Percentiles rank a stretch among this genome's conserved stretches.
Evolutionary conservation across 2,888 invertebrate genomes (phyloP).

Genomic region (Diarsia mendica): DNA sequence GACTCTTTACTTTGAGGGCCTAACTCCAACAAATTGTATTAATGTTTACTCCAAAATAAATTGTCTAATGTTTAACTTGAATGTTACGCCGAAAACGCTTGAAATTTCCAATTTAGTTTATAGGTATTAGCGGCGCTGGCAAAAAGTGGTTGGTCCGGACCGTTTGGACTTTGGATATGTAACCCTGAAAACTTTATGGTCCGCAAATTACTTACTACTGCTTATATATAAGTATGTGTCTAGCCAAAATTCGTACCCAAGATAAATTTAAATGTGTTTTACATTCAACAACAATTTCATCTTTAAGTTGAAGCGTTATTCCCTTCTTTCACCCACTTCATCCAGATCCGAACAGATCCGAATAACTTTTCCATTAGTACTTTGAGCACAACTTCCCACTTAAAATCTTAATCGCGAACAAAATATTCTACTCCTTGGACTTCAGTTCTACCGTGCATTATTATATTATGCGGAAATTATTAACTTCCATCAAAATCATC

Average conservation of each 20-base stretch:
- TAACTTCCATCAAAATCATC: conserved; percentile 71
- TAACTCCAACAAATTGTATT: conserved; percentile 50
- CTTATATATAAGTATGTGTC: conserved; percentile 37
- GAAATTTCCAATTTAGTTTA: conserved; percentile 29
- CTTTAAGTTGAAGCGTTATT: conserved; percentile 74
- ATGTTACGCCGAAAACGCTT: conserved; percentile 36
- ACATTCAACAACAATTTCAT: conserved; percentile 75
- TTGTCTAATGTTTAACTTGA: conserved; percentile 45
- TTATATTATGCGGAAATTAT: conserved; percentile 74
- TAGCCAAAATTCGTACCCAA: conserved; percentile 46
- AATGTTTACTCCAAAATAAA: conserved; percentile 55
- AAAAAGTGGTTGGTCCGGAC: conserved; percentile 24
- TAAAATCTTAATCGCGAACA: conserved; percentile 82
- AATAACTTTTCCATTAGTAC: conserved; percentile 83
- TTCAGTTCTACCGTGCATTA: conserved; percentile 68
- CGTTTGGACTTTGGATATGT: conserved; percentile 19
- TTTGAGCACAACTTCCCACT: conserved; percentile 79
- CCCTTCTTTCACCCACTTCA: conserved; percentile 74
- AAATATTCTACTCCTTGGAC: conserved; percentile 77
- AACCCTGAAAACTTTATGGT: conserved; percentile 24
- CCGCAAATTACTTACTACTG: conserved; percentile 30
- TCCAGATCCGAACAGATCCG: conserved; percentile 74
- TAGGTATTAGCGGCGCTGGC: conserved; percentile 17
- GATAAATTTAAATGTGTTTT: conserved; percentile 75
- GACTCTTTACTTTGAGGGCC: conserved; percentile 53